Evolutionary conservation across 2,888 invertebrate species (phyloP).

Genomic region (Cheilosia pagana): DNA sequence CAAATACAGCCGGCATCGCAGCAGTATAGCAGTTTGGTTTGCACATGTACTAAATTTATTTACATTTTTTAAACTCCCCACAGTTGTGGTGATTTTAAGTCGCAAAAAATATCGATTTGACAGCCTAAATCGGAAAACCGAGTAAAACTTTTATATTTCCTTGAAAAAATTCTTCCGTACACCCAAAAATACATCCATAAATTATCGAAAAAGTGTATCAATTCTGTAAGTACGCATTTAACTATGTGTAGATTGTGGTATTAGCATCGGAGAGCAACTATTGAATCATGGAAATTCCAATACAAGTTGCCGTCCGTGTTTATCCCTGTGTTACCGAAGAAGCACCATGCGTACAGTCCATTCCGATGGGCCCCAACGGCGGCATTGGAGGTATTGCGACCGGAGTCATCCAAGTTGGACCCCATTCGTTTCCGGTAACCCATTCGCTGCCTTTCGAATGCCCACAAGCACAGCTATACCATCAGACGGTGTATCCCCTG

Average conservation of each 20-base stretch:
- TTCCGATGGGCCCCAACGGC: conserved; percentile 81
- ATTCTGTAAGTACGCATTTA: conserved; percentile 7
- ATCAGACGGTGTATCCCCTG: conserved; percentile 87
- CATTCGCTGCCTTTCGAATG: conserved; percentile 86
- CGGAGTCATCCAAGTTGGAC: conserved; percentile 82
- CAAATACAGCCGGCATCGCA: conserved; percentile 25
- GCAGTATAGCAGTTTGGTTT: conserved; percentile 28
- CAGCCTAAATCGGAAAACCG: conserved; percentile 64
- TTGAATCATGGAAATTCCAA: conserved; percentile 87
- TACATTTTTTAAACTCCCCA: conserved; percentile 54
- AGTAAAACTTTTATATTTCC: conserved; percentile 28
- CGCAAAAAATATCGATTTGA: conserved; percentile 79
- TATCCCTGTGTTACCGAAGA: conserved; percentile 85
- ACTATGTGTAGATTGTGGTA: conserved; percentile 37
- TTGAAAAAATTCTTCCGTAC: conserved; percentile 17
- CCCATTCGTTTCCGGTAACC: conserved; percentile 84
- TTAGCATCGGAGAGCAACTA: conserved; percentile 18
- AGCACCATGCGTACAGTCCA: conserved; percentile 82
- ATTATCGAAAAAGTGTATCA: conserved; percentile 3
- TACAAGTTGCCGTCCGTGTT: conserved; percentile 89
- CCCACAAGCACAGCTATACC: conserved; percentile 87
- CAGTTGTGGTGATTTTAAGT: conserved; percentile 14
- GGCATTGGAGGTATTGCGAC: conserved; percentile 81
- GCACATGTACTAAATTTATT: conserved; percentile 47
- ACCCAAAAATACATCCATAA: neutral